Evolutionary conservation across 2,888 invertebrate species (phyloP).

Genomic region (Drosophila lutescens): DNA sequence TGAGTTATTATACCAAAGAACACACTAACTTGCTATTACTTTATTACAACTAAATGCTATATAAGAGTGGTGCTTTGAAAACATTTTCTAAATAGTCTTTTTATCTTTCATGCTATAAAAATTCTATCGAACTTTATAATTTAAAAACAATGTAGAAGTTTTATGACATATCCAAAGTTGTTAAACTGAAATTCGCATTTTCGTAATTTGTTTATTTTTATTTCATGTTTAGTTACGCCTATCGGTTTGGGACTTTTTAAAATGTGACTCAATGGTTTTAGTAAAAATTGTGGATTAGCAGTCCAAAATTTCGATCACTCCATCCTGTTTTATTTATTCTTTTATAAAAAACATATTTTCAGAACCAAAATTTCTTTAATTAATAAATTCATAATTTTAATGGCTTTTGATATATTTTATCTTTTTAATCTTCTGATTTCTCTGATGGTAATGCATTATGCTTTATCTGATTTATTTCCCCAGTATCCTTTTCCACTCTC

Average conservation of each 20-base stretch:
- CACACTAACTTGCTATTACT: not conserved
- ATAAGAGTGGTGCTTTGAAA: not conserved
- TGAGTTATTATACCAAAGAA: not conserved
- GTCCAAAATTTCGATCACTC: no score
- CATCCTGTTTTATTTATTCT: no score
- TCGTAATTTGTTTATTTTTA: no score
- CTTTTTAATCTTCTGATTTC: conserved; percentile 23
- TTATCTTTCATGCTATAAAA: not conserved
- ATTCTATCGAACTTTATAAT: no score
- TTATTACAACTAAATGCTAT: not conserved
- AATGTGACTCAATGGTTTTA: no score
- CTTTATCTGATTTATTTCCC: conserved; percentile 34
- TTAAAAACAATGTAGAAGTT: no score
- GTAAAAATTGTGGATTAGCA: no score
- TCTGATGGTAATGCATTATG: conserved; percentile 57
- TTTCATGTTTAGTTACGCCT: no score
- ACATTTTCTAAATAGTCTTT: not conserved
- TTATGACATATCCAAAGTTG: no score
- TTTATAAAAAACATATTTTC: not conserved
- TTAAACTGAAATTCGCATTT: no score
- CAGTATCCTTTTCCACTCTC: not conserved
- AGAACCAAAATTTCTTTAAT: not conserved
- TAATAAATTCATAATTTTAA: not conserved
- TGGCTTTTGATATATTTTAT: not conserved
- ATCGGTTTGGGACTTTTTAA: no score